Evolutionary conservation across 64 coral and sea anemone species (phyloP).

Genomic region (Stichodactyla helianthus): DNA sequence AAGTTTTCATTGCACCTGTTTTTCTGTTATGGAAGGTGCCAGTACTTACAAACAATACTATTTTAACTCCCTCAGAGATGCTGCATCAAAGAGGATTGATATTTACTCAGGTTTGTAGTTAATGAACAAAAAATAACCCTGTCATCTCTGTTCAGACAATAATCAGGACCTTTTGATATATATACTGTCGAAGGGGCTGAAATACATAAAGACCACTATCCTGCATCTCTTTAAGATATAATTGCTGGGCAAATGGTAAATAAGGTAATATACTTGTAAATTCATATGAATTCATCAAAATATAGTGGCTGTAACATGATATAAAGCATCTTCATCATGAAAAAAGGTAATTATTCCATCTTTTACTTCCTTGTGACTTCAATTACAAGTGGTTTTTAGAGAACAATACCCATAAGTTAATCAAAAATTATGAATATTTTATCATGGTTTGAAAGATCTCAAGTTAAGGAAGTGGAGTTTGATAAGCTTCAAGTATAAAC

Average conservation of each 20-base stretch:
- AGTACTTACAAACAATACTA: background rate
- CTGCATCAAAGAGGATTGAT: constrained; percentile 79
- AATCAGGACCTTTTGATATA: background rate
- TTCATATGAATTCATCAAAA: too few species aligned
- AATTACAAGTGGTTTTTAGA: background rate
- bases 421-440: background rate
- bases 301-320: too few species aligned
- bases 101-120: constrained; percentile 95
- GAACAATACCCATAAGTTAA: background rate
- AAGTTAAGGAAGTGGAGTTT: background rate
- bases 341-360: background rate
- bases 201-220: too few species aligned
- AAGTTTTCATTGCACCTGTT: background rate
- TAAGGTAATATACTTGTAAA: too few species aligned
- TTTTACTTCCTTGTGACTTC: background rate
- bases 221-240: too few species aligned
- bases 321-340: background rate
- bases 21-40: background rate
- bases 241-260: too few species aligned
- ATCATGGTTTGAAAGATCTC: background rate
- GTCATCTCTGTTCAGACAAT: background rate
- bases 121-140: background rate
- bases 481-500: too few species aligned
- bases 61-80: constrained; percentile 63
- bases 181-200: background rate